Base-by-base conservation (phyloP, 2,888 invertebrate species). In the Agrotis exclamationis region DNA sequence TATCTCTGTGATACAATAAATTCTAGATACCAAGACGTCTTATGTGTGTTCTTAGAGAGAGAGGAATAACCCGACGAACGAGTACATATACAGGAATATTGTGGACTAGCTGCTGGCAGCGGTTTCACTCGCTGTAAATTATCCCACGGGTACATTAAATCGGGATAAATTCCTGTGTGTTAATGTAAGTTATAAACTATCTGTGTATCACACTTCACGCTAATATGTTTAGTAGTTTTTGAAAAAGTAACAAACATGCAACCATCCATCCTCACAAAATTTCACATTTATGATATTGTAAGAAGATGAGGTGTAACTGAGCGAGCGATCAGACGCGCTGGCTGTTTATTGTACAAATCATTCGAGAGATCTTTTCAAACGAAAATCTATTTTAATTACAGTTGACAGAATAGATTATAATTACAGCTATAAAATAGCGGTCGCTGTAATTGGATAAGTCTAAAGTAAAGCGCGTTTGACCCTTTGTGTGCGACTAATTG, bases 401-500 rank as follows among this genome's bases (percentile, higher is more conserved):
- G 44, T 50, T 51, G n/a, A 51, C 47, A 54, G 14, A 65, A 51
- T 47, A 64, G 28, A 74, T 59, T 50, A 20, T 62, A 53, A 57
- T 69, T 56, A 66, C 0, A 56, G 47, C 11, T 48, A 39, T 24
- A 44, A 50, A 58, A 64, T 56, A 39, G 54, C 28, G 53, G 50
- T 39, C 33, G 20, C 9, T 44, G 62, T 69, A 69, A 79, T 76
- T 67, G 44, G 58, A 71, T 64, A 59, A 45, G 54, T 65, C 53
- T 51, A 47, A 63, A 79, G 64, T 74, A 50, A 62, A 63, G 47
- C 56, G n/a, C 51, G 67, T 74, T 74, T 71, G 77, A 74, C 72
- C 77, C 65, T 69, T 74, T 68, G 71, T 76, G 69, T 71, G 47
- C 48, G 51, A 69, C 64, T 82, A 80, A 80, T 74, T 80, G 80